Evolutionary conservation across 2,888 invertebrate species (phyloP).

Genomic region (Myopa tessellatipennis): DNA sequence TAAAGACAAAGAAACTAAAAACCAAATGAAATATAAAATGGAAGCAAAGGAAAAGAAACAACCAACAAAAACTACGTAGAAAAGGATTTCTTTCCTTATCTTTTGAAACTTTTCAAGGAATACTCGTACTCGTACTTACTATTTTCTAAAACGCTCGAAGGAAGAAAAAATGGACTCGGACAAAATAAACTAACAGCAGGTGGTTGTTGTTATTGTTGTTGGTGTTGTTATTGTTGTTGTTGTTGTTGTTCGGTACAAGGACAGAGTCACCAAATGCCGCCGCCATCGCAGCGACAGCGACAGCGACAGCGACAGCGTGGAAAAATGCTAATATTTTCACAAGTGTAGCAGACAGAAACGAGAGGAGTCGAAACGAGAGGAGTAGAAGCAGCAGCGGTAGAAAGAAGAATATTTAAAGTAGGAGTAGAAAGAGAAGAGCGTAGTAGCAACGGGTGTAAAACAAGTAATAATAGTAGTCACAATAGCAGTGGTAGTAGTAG

Average conservation of each 20-base stretch:
- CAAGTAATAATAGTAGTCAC: too few relatives aligned
- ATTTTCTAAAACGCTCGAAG: not conserved
- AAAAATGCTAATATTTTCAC: conserved; percentile 20
- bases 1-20: too few relatives aligned
- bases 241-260: too few relatives aligned
- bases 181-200: conserved; percentile 15
- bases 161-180: not conserved
- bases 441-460: not conserved
- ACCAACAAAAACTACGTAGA: not conserved
- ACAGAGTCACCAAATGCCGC: not conserved
- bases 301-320: not conserved
- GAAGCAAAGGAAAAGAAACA: not conserved
- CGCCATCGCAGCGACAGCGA: not conserved
- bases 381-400: not conserved
- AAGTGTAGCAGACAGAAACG: conserved; percentile 6
- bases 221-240: too few relatives aligned
- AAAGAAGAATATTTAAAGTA: not conserved
- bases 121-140: not conserved
- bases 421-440: not conserved
- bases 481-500: too few relatives aligned
- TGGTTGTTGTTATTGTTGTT: too few relatives aligned
- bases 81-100: not conserved
- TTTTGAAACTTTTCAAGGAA: not conserved
- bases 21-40: not conserved
- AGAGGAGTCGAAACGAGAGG: too few relatives aligned